Base-by-base conservation (phyloP, 2,797 vertebrate species). In the Ctenopoma kingsleyae region DNA sequence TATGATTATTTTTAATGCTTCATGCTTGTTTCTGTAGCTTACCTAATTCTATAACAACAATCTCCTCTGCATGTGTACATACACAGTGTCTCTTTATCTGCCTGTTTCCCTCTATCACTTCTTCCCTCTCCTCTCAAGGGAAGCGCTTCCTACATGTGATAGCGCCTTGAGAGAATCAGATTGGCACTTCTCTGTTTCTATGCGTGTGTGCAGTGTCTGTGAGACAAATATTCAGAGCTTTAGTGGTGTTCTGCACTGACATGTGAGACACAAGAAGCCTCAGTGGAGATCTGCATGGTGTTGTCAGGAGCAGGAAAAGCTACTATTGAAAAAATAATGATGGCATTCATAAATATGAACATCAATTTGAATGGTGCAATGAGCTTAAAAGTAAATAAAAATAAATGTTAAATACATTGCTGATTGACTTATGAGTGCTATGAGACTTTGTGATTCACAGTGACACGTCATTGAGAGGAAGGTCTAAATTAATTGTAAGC, bases 151-250 rank as follows among this genome's bases (percentile, higher is more conserved):
- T 60, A 67, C 71, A 70, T 83, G 75, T 41, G 67, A 88, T 58
- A 75, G 80, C 13, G 22, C 43, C 73, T 65, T 53, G 50, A 74
- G 66, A 79, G 51, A 67, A 81, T 85, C 61, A 80, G 74, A 72
- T 57, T 76, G 78, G 63, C 74, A 68, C 71, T 54, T 61, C 25
- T 22, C 35, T 25, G 67, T 81, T 49, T 77, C 46, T 80, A 65
- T 68, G 76, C 23, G 57, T 43, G 67, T 61, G 58, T 35, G 59
- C 11, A 3, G 30, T 41, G 65, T 51, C 61, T 58, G 62, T 67
- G 56, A 64, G 51, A 53, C 19, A 72, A 25, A 69, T 52, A 72
- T 76, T 58, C 73, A 61, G 55, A 71, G 71, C 57, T 74, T 53
- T 58, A 13, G 22, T n/a, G 50, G 48, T 72, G 65, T 69, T 74